These are phyloP conservation scores for Acrobasis repandana DNA, from an alignment of 2,888 invertebrate genomes.

Conservation along the genomic window DNA sequence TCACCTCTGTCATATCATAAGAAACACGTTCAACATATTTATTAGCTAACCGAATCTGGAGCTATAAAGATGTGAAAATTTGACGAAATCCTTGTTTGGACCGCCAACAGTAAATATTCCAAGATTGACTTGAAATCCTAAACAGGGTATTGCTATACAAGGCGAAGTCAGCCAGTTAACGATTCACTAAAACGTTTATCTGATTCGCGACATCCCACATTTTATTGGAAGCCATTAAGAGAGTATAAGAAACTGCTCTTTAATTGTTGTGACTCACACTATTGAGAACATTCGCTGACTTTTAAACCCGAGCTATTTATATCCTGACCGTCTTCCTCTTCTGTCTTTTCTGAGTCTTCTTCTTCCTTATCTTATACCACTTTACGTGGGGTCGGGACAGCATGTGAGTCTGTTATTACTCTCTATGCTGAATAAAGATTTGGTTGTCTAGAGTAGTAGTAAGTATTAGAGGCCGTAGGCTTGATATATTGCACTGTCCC, in stretches of 20 bases:
- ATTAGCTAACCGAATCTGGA: no score
- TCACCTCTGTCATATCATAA: no score
- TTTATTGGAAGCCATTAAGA: slow-evolving; percentile 7
- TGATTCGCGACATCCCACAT: slow-evolving; percentile 12
- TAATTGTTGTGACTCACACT: slow-evolving; percentile 7
- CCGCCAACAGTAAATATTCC: neutral
- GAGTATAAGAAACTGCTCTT: neutral
- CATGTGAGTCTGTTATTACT: no score
- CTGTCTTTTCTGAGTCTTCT: no score
- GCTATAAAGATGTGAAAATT: no score
- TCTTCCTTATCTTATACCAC: no score
- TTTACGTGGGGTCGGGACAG: no score
- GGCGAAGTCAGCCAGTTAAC: slow-evolving; percentile 11
- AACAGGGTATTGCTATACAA: neutral
- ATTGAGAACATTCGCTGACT: neutral
- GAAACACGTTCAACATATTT: no score
- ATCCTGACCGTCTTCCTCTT: neutral
- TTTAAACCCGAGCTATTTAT: neutral
- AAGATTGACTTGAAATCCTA: neutral
- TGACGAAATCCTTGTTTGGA: neutral
- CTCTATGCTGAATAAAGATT: no score
- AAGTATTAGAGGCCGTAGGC: no score
- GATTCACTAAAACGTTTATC: slow-evolving; percentile 7
- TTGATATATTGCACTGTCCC: no score
- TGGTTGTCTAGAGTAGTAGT: no score